Conservation (phyloP, 2,888 invertebrate species). For the Platycheirus rosarum region DNA sequence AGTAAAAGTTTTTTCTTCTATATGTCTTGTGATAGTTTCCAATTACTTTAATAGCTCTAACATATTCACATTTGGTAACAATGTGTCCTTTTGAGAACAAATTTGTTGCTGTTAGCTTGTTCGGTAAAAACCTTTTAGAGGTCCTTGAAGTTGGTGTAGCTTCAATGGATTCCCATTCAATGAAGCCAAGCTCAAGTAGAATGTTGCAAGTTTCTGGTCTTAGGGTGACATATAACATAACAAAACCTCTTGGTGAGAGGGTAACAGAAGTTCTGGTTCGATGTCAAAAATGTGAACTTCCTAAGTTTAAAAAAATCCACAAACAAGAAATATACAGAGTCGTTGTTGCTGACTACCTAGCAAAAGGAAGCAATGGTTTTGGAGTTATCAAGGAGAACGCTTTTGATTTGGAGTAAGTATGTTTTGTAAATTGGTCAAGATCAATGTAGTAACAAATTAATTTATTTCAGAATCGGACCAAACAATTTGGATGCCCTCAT, state of each 20-base stretch:
- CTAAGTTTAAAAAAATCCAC: conserved; percentile 85
- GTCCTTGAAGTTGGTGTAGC: conserved; percentile 85
- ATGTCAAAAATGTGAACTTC: conserved; percentile 86
- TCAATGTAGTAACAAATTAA: not conserved
- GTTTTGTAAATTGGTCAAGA: not conserved
- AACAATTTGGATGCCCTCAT: conserved; percentile 78
- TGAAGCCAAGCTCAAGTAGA: conserved; percentile 75
- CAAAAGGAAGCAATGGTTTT: conserved; percentile 88
- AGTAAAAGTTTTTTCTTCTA: no score
- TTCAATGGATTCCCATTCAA: conserved; percentile 75
- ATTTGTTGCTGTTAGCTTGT: conserved; percentile 88
- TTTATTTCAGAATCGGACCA: conserved; percentile 76
- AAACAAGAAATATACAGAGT: conserved; percentile 85
- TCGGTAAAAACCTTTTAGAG: conserved; percentile 86
- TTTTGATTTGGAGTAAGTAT: conserved; percentile 77
- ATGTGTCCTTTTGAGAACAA: conserved; percentile 90
- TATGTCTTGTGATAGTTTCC: no score
- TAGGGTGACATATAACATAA: conserved; percentile 84
- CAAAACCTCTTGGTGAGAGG: conserved; percentile 84
- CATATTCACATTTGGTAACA: conserved; percentile 87
- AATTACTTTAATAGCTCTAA: no score
- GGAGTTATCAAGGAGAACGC: conserved; percentile 81
- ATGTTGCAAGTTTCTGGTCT: conserved; percentile 85
- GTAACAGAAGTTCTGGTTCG: conserved; percentile 84
- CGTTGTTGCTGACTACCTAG: conserved; percentile 85